These are phyloP conservation scores for Palythoa grandis DNA, from an alignment of 92 coral and sea anemone species.

Conservation along the genomic window DNA sequence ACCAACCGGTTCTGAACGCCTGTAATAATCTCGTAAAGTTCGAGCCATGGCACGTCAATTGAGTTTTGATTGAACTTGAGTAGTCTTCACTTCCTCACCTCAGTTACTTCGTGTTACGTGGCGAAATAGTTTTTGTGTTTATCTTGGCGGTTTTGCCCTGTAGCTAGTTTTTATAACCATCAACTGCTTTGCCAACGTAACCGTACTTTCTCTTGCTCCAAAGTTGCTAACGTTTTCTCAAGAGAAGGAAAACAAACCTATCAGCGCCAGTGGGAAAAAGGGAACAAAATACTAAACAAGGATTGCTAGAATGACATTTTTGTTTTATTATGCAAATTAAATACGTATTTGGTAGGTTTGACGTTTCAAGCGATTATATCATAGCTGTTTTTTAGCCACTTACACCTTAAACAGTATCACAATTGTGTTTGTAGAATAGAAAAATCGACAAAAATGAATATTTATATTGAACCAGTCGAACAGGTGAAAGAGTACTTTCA, in stretches of 20 bases:
- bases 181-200: too few relatives aligned
- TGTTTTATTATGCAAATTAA: slow-evolving; percentile 10
- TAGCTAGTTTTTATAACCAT: too few relatives aligned
- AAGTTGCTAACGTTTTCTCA: neutral
- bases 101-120: neutral
- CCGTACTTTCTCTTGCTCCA: neutral
- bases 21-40: slow-evolving; percentile 27
- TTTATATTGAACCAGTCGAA: too few relatives aligned
- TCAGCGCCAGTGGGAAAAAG: neutral
- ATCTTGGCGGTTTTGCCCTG: too few relatives aligned
- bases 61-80: neutral
- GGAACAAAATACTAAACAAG: neutral
- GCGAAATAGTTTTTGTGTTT: too few relatives aligned
- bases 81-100: neutral
- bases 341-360: neutral
- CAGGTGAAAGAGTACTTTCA: neutral
- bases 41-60: slow-evolving; percentile 21
- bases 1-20: slow-evolving; percentile 52
- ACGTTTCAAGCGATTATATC: neutral
- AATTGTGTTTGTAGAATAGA: neutral
- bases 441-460: neutral
- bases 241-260: neutral
- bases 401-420: neutral
- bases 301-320: neutral
- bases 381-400: neutral